Conservation (phyloP, 2,888 invertebrate species). For the Brassicogethes aeneus region DNA sequence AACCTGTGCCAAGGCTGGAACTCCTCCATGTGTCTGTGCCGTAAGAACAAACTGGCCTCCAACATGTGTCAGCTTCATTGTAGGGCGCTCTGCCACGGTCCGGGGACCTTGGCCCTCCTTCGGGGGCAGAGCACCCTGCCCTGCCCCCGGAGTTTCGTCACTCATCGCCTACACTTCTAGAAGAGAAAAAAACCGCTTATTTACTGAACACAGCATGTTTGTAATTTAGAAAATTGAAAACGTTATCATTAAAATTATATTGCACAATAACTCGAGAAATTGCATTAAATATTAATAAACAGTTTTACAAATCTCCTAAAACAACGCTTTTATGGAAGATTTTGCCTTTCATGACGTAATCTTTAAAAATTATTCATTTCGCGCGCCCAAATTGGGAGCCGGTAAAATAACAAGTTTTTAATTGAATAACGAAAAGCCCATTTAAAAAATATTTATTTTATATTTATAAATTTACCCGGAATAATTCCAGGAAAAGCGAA, state of each 20-base stretch:
- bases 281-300: too few relatives aligned
- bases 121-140: slow-evolving; percentile 42
- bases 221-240: too few relatives aligned
- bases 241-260: too few relatives aligned
- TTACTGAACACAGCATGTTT: too few relatives aligned
- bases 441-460: background rate
- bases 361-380: background rate
- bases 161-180: slow-evolving; percentile 37
- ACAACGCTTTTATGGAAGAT: background rate
- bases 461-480: too few relatives aligned
- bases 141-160: slow-evolving; percentile 43
- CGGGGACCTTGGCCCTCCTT: slow-evolving; percentile 34
- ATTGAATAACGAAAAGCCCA: background rate
- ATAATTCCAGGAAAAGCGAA: slow-evolving; percentile 18
- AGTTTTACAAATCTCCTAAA: too few relatives aligned
- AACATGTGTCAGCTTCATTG: slow-evolving; percentile 38
- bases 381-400: background rate
- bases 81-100: slow-evolving; percentile 33
- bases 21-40: slow-evolving; percentile 32
- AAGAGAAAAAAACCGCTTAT: slow-evolving; percentile 20
- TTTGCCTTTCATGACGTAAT: background rate
- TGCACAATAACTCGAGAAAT: too few relatives aligned
- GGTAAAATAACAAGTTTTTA: background rate
- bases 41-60: slow-evolving; percentile 39
- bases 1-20: slow-evolving; percentile 47